A percentile compares a stretch with the other conserved stretches of the same genome.
phyloP scores from a whole-genome alignment of 2,113 vertebrate genomes.

The Hypocryptadius cinnamomeus region DNA sequence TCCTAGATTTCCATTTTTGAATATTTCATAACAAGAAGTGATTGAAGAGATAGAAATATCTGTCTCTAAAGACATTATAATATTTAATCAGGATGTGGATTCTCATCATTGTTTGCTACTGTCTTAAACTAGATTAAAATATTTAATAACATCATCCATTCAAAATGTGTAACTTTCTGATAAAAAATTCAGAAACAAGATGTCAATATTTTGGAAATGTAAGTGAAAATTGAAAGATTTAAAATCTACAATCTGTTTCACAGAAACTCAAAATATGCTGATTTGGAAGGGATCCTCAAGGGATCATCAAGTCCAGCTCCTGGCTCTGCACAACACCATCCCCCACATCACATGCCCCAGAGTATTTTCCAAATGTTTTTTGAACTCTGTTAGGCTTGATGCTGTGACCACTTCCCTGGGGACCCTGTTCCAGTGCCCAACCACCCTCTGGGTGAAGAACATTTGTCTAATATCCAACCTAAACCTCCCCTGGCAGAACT shows the following conservation, averaged over 20 bases:
- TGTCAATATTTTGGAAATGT: not conserved
- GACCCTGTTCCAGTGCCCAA: rapidly evolving
- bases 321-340: not conserved
- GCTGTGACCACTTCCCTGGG: not conserved
- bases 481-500: not conserved
- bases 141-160: not conserved
- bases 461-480: not conserved
- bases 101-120: not conserved
- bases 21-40: not conserved
- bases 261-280: not conserved
- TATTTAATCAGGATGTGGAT: not conserved
- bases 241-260: not conserved
- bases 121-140: not conserved
- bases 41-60: not conserved
- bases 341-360: not conserved
- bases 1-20: not conserved
- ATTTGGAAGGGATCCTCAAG: not conserved
- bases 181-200: not conserved
- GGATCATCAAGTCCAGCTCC: not conserved
- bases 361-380: not conserved
- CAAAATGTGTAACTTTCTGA: not conserved
- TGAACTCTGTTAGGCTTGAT: not conserved
- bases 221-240: not conserved
- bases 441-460: not conserved
- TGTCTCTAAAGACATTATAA: not conserved